Conservation (phyloP, 2,888 invertebrate genomes). For the Silvanus unidentatus region DNA sequence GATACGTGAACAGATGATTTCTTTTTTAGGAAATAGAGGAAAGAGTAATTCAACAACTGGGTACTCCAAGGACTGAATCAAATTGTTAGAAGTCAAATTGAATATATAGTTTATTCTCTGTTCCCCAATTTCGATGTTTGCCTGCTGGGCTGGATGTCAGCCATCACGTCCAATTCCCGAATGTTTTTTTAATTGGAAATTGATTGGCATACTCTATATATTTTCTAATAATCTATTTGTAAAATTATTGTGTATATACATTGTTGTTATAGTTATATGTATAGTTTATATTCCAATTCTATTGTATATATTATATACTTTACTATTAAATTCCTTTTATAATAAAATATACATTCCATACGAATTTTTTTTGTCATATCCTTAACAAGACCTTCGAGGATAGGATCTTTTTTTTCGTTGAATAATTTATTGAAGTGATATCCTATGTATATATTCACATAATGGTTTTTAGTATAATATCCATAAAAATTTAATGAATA, state of each 20-base stretch:
- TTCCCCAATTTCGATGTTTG: slow-evolving; percentile 14
- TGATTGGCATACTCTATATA: slow-evolving; percentile 31
- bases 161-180: slow-evolving; percentile 35
- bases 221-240: slow-evolving; percentile 31
- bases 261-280: slow-evolving; percentile 45
- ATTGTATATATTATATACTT: slow-evolving; percentile 33
- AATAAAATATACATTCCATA: slow-evolving; percentile 23
- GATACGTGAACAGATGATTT: slow-evolving; percentile 5
- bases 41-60: slow-evolving; percentile 46
- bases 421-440: no score
- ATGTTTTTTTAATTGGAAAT: slow-evolving; percentile 15
- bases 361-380: neutral
- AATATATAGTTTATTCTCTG: slow-evolving; percentile 6
- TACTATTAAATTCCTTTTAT: slow-evolving; percentile 25
- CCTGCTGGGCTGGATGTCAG: slow-evolving; percentile 37
- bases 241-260: slow-evolving; percentile 37
- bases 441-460: no score
- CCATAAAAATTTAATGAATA: no score
- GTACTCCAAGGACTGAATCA: slow-evolving; percentile 44
- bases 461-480: no score
- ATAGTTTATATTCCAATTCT: slow-evolving; percentile 44
- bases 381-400: neutral
- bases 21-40: slow-evolving; percentile 46
- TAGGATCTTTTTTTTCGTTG: neutral
- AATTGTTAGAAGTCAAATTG: slow-evolving; percentile 35